Base-by-base conservation (phyloP, 2,797 vertebrate genomes). In the Erpetoichthys calabaricus region DNA sequence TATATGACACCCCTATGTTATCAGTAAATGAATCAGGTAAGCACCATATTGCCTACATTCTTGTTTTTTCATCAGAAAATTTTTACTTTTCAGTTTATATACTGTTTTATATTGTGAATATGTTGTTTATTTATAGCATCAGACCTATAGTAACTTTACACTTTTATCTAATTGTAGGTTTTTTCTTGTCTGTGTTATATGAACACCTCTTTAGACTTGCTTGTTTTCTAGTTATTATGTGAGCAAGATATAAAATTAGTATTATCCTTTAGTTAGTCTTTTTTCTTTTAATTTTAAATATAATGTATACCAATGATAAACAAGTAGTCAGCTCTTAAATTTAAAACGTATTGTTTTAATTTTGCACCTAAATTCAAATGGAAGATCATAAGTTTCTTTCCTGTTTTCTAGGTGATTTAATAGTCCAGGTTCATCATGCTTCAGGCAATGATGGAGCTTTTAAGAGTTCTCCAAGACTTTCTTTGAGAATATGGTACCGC, bases 11-110 rank as follows among this genome's bases (percentile, higher is more conserved):
- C 1, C 76, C 90, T 51, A 75, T 91, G 68, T 61, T 98, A 45
- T 88, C 89, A 73, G 85, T 97, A 42, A 86, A 78, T 44, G 67
- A 85, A 62, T 73, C 83, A 80, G 93, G 93, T 94, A 77, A 88
- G 85, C 10, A 45, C 49, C 56, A 57, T 5, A 57, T 3, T 3
- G 10, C 51, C 44, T 67, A 68, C 56, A 60, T 50, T 55, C 55
- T 51, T 8, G 25, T 57, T 42, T 54, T 65, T 5, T 6, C 59
- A 66, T 42, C 9, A 42, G 54, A 51, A 67, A 54, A 52, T 8
- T 5, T 8, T 47, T 45, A 4, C 43, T 5, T 8, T 54, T 6
- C 7, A 4, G 53, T 10, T 8, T 47, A 45, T 9, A 6, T 51
- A 60, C 57, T 25, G 0, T 7, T 45, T 6, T 56, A 6, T 45